phyloP scores from a whole-genome alignment of 2,113 vertebrate species.

The Anguilla japonica region DNA sequence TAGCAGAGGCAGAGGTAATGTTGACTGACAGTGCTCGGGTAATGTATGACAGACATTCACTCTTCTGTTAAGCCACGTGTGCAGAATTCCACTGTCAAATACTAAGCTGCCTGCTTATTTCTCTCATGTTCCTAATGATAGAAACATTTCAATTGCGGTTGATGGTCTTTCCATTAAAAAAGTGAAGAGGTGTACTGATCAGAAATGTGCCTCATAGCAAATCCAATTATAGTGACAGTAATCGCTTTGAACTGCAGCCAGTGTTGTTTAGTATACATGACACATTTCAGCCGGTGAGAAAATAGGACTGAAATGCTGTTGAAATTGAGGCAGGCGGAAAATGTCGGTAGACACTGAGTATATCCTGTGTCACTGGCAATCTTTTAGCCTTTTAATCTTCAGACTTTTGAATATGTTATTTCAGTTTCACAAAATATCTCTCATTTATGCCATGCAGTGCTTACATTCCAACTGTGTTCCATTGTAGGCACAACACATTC shows the following conservation, averaged over 20 bases:
- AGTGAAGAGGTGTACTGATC: slow-evolving; percentile 63
- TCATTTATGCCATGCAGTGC: not conserved
- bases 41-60: not conserved
- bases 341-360: not conserved
- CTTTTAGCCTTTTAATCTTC: not conserved
- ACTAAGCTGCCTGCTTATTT: slow-evolving; percentile 21
- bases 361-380: not conserved
- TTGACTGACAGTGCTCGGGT: not conserved
- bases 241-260: slow-evolving; percentile 63
- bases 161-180: slow-evolving; percentile 61
- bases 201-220: slow-evolving; percentile 66
- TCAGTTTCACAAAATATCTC: not conserved
- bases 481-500: not conserved
- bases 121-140: slow-evolving; percentile 47
- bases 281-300: slow-evolving; percentile 37
- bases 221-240: slow-evolving; percentile 73
- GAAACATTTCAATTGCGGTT: slow-evolving; percentile 53
- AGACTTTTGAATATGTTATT: not conserved
- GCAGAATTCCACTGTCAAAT: not conserved
- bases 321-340: slow-evolving; percentile 8
- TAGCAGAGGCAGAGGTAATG: not conserved
- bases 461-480: not conserved
- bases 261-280: slow-evolving; percentile 56
- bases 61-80: not conserved
- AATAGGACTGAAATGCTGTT: slow-evolving; percentile 1